Conservation (phyloP, 2,888 invertebrate species). For the Hirtodrosophila duncani region DNA sequence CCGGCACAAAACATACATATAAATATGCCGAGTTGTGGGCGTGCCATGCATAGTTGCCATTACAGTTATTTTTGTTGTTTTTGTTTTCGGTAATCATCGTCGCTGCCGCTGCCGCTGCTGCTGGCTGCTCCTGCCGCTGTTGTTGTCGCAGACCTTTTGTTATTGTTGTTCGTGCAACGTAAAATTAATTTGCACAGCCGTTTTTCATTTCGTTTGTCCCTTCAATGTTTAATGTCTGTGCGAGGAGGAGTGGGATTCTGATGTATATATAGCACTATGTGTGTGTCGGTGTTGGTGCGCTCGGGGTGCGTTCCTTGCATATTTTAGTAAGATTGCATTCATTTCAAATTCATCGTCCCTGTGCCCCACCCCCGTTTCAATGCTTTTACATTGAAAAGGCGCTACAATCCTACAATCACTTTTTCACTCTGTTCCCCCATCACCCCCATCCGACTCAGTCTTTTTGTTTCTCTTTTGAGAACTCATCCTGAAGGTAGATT, state of each 20-base stretch:
- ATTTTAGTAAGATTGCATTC: constrained; percentile 65
- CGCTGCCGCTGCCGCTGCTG: constrained; percentile 10
- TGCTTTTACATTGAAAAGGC: constrained; percentile 44
- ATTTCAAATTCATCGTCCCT: constrained; percentile 47
- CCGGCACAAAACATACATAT: constrained; percentile 7
- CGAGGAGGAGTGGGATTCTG: constrained; percentile 7
- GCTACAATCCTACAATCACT: constrained; percentile 40
- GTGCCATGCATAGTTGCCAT: constrained; percentile 37
- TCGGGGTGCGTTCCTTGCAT: constrained; percentile 59
- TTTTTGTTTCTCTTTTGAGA: too few species aligned
- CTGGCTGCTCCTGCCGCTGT: constrained; percentile 26
- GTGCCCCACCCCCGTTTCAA: constrained; percentile 21
- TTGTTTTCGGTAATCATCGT: constrained; percentile 44
- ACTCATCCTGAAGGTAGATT: constrained; percentile 37
- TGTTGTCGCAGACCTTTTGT: too few species aligned
- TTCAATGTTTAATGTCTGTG: constrained; percentile 52
- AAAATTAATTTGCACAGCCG: constrained; percentile 66
- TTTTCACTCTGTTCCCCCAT: not conserved
- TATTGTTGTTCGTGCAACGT: constrained; percentile 49
- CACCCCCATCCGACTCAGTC: too few species aligned
- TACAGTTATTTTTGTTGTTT: constrained; percentile 15
- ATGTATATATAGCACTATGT: constrained; percentile 5
- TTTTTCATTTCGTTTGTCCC: constrained; percentile 63
- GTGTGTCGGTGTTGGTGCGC: constrained; percentile 23
- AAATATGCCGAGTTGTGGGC: constrained; percentile 43